Conservation (phyloP, 2,888 invertebrate species). For the Formica aserva region DNA sequence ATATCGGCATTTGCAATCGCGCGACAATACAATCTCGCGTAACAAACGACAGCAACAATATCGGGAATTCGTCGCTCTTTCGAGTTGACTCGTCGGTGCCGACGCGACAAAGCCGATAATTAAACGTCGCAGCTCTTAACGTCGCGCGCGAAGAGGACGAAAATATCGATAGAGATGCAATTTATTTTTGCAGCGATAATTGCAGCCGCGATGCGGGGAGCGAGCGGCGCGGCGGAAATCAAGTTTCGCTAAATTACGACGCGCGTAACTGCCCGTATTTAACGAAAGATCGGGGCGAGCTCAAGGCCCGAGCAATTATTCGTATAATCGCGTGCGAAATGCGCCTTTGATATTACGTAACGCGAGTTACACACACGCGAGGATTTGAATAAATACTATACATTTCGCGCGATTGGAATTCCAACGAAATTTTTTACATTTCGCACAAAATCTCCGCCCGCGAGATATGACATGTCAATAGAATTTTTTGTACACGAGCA, state of each 20-base stretch:
- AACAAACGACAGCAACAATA: background rate
- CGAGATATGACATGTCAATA: background rate
- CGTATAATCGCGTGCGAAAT: conserved; percentile 64
- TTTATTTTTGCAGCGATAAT: conserved; percentile 38
- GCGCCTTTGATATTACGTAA: conserved; percentile 42
- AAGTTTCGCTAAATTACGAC: conserved; percentile 54
- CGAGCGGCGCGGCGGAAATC: conserved; percentile 53
- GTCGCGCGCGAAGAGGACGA: background rate
- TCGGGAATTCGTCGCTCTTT: background rate
- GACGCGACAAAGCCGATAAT: conserved; percentile 11
- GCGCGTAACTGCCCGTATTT: conserved; percentile 48
- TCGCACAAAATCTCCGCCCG: background rate
- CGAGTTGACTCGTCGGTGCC: background rate
- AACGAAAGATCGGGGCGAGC: conserved; percentile 42
- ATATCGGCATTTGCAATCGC: background rate
- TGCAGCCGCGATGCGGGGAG: background rate
- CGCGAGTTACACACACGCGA: conserved; percentile 7
- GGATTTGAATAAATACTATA: background rate
- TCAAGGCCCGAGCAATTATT: conserved; percentile 48
- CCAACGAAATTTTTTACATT: background rate
- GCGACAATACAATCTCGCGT: background rate
- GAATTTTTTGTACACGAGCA: background rate
- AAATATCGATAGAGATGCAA: conserved; percentile 30
- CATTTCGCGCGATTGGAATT: conserved; percentile 20
- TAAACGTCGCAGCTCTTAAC: conserved; percentile 21